These are phyloP conservation scores for Cremastinae sp. DNA, from an alignment of 2,888 invertebrate genomes.

Conservation along the genomic window DNA sequence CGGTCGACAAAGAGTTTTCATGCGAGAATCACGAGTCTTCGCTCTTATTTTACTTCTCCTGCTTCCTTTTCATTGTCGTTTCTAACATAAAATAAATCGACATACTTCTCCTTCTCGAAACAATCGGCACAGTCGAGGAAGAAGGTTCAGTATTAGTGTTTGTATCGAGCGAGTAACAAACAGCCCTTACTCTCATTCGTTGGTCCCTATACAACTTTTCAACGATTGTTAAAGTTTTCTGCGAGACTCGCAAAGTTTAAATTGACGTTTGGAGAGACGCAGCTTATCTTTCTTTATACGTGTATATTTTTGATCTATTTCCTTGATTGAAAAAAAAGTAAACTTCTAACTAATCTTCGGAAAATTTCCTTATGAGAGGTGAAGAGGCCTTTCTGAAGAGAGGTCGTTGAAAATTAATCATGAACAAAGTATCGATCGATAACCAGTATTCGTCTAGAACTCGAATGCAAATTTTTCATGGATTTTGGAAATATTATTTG, in stretches of 20 bases:
- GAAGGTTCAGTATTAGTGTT: slow-evolving; percentile 53
- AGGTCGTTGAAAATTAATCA: no score
- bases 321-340: neutral
- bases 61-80: slow-evolving; percentile 38
- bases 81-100: slow-evolving; percentile 55
- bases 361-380: no score
- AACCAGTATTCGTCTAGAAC: no score
- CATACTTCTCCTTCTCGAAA: slow-evolving; percentile 47
- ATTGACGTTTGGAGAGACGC: slow-evolving; percentile 51
- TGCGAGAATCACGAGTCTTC: slow-evolving; percentile 15
- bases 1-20: slow-evolving; percentile 40
- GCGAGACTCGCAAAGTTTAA: slow-evolving; percentile 59
- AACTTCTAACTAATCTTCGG: slow-evolving; percentile 1
- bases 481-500: no score
- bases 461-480: no score
- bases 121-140: slow-evolving; percentile 52
- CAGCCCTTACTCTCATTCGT: neutral
- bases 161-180: slow-evolving; percentile 44
- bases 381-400: no score
- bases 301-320: slow-evolving; percentile 36
- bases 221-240: slow-evolving; percentile 61
- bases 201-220: slow-evolving; percentile 43
- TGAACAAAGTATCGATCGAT: no score
- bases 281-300: slow-evolving; percentile 19
- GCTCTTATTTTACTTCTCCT: neutral